Base-by-base conservation (phyloP, 2,113 vertebrate species). In the Coturnix japonica region DNA sequence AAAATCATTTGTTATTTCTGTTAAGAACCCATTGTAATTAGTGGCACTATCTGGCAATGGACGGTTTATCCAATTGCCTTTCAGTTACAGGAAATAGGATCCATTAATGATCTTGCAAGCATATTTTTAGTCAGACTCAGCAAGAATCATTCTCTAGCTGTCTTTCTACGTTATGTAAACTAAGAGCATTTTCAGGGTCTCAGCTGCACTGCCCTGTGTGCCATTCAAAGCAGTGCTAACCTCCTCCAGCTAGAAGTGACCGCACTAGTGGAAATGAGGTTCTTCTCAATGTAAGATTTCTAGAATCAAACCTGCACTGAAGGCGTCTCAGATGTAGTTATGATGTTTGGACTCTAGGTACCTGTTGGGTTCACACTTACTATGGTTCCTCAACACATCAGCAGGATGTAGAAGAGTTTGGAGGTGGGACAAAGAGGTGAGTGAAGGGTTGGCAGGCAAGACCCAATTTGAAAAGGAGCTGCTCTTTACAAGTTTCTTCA, bases 61-160 rank as follows among this genome's bases (percentile, higher is more conserved):
- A 21, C 77, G 37, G 37, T 82, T 92, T 89, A 66, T 91, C 81
- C 82, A 82, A 92, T 74, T 79, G 71, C 78, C 71, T 85, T 94
- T 94, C 74, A 57, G 49, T 78, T 83, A 66, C 30, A 90, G 82
- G 49, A 95, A 63, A 71, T 37, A 74, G 85, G 86, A 92, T 59
- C 44, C 54, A 61, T 95, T 94, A 92, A 91, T 81, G 90, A 89
- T 93, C 87, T 92, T 90, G 89, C 89, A 94, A 90, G 85, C 37
- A 16, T 90, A 90, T 89, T 59, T 83, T 74, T 96, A 95, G 90
- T 66, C 82, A 92, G 35, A n/a, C 91, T 77, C 5, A 8, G 76
- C 85, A 78, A 88, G 79, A 90, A 94, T 81, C 3, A 44, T 94
- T 94, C 95, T 81, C 61, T 67, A 82, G 8, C 56, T 94, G 69